Evolutionary conservation across 2,113 vertebrate genomes (phyloP).

Genomic region (Perognathus longimembris): DNA sequence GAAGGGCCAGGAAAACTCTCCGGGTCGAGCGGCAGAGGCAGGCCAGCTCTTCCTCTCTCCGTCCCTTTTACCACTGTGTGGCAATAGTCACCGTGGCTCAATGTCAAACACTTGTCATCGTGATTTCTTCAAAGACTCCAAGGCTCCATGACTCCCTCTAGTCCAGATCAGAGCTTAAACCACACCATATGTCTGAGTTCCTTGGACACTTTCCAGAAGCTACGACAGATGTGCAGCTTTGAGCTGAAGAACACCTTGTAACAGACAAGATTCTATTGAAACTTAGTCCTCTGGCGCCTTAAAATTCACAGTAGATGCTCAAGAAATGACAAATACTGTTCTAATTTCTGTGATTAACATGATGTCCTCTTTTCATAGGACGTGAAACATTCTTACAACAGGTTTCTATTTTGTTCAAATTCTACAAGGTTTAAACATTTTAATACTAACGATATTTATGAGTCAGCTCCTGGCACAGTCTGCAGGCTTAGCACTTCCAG

Average conservation of each 20-base stretch:
- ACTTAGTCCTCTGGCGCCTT: not conserved
- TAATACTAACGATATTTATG: conserved; percentile 71
- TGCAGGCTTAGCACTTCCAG: not conserved
- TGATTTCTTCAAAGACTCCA: conserved; percentile 3
- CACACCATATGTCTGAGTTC: not conserved
- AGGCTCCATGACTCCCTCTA: not conserved
- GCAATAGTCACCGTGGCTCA: not conserved
- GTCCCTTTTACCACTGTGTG: not conserved
- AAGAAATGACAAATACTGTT: not conserved
- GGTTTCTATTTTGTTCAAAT: conserved; percentile 61
- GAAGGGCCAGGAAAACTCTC: conserved; percentile 35
- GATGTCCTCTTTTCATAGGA: conserved; percentile 23
- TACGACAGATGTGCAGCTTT: not conserved
- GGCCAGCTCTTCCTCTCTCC: not conserved
- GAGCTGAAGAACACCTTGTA: not conserved
- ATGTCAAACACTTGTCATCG: not conserved
- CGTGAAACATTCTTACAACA: conserved; percentile 47
- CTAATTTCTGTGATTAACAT: not conserved
- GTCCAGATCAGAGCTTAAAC: not conserved
- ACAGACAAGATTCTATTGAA: not conserved
- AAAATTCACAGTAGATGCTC: not conserved
- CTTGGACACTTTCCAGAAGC: not conserved
- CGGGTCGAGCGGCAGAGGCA: not conserved
- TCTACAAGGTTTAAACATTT: conserved; percentile 61
- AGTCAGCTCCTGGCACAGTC: conserved; percentile 54